Evolutionary conservation across 2,113 vertebrate genomes (phyloP).

Genomic region (Equus przewalskii): DNA sequence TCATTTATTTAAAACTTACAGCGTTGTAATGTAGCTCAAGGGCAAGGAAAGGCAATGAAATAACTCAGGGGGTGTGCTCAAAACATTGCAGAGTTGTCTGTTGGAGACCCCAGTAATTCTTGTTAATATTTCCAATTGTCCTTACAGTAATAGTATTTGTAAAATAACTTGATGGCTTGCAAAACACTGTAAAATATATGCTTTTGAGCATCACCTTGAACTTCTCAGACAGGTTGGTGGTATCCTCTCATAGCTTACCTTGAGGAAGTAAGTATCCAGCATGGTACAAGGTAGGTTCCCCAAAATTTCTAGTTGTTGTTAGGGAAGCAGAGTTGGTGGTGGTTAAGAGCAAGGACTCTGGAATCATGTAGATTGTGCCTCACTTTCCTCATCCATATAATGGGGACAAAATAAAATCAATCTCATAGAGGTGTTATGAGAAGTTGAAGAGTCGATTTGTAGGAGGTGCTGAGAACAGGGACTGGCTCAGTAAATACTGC

Average conservation of each 20-base stretch:
- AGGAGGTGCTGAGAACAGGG: not conserved
- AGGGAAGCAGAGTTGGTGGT: not conserved
- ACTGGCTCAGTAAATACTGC: not conserved
- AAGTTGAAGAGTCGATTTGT: not conserved
- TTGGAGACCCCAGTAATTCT: not conserved
- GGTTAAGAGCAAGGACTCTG: not conserved
- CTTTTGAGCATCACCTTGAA: not conserved
- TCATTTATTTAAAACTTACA: not conserved
- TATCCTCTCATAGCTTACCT: not conserved
- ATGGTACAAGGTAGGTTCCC: fast-evolving
- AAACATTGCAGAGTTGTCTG: not conserved
- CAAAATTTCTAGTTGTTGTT: not conserved
- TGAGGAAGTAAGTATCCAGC: not conserved
- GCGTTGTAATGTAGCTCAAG: not conserved
- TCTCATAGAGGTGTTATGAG: not conserved
- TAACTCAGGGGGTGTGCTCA: not conserved
- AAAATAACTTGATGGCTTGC: not conserved
- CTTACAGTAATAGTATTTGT: not conserved
- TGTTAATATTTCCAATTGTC: not conserved
- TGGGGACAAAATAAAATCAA: no score
- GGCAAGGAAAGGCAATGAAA: not conserved
- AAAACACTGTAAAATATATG: not conserved
- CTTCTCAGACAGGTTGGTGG: not conserved
- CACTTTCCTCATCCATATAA: not conserved
- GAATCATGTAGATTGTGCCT: not conserved